Conservation (phyloP, 2,888 invertebrate species). For the Piscicola geometra region DNA sequence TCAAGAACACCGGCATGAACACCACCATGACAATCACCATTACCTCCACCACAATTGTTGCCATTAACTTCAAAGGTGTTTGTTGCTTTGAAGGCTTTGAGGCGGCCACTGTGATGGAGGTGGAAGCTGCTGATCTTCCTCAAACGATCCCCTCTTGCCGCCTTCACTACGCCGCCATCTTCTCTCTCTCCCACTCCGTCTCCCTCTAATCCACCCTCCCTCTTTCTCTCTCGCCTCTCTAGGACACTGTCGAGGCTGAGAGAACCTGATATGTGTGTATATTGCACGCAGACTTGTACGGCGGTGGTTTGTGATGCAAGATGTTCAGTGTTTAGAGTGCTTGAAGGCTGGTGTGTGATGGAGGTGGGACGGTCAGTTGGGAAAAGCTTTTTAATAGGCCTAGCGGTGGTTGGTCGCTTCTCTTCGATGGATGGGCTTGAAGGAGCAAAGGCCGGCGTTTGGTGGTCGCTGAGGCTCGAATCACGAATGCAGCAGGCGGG, state of each 20-base stretch:
- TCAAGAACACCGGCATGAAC: neutral
- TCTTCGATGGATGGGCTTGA: too few relatives aligned
- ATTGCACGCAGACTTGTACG: too few relatives aligned
- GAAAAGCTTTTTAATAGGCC: too few relatives aligned
- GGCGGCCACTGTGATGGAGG: neutral
- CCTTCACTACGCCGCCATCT: neutral
- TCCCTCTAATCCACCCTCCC: neutral
- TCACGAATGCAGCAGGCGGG: neutral
- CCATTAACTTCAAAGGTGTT: neutral
- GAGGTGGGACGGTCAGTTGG: neutral
- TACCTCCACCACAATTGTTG: neutral
- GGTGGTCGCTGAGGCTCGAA: neutral
- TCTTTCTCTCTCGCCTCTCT: slow-evolving; percentile 40
- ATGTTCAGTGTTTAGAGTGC: too few relatives aligned
- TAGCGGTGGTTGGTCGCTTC: too few relatives aligned
- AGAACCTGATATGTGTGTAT: slow-evolving; percentile 35
- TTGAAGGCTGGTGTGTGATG: neutral
- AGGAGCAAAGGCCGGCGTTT: too few relatives aligned
- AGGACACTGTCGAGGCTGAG: slow-evolving; percentile 44
- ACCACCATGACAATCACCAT: neutral
- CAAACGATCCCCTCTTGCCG: neutral
- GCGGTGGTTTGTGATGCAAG: too few relatives aligned
- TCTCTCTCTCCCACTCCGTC: neutral
- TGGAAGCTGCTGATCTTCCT: slow-evolving; percentile 2
- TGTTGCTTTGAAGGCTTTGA: neutral